Evolutionary conservation across 2,113 vertebrate genomes (phyloP).

Genomic region (Larimichthys crocea): DNA sequence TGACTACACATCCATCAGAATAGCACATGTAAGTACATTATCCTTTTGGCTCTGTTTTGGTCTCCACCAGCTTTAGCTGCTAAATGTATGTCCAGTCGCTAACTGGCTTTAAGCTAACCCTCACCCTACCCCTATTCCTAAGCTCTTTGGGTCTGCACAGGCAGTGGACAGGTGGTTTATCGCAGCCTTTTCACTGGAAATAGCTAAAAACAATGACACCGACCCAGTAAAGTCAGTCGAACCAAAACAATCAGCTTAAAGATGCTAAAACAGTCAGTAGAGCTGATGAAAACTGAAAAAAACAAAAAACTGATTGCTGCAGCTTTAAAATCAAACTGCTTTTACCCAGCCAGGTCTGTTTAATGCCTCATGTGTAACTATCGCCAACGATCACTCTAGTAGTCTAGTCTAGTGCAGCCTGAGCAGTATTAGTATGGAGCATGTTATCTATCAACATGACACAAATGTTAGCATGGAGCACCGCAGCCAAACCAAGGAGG

Average conservation of each 20-base stretch:
- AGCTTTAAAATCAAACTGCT: neutral
- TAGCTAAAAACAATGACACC: neutral
- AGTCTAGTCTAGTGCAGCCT: neutral
- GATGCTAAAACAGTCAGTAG: neutral
- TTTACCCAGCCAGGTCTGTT: too few relatives aligned
- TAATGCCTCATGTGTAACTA: neutral
- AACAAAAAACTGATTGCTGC: neutral
- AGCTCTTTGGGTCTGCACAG: neutral
- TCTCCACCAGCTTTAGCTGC: neutral
- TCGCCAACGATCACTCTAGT: neutral
- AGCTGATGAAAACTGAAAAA: neutral
- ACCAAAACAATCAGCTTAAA: neutral
- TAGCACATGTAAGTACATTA: too few relatives aligned
- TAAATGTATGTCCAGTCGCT: neutral
- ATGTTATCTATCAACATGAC: neutral
- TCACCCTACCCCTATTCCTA: too few relatives aligned
- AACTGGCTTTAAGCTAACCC: neutral
- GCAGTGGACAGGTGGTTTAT: neutral
- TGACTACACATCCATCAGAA: too few relatives aligned
- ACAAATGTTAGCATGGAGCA: neutral
- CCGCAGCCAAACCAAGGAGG: neutral
- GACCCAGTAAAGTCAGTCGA: neutral
- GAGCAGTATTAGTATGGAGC: neutral
- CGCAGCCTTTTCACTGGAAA: neutral
- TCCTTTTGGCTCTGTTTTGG: neutral